Evolutionary conservation across 2,797 vertebrate genomes (phyloP).

Genomic region (Scolopax bukidnonensis): DNA sequence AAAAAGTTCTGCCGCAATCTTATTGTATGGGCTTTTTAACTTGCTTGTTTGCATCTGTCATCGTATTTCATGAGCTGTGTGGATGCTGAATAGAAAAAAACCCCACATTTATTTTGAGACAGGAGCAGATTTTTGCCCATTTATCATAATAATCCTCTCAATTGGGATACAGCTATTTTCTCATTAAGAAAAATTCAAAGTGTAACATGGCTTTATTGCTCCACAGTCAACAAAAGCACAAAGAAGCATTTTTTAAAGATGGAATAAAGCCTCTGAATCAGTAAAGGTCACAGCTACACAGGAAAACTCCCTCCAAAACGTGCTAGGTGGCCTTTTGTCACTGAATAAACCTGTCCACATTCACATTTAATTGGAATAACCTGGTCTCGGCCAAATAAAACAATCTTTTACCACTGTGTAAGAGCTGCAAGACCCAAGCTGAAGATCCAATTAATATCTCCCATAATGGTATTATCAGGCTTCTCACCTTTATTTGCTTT

Average conservation of each 20-base stretch:
- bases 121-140: conserved; percentile 40
- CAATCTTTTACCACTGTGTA: background rate
- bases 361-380: background rate
- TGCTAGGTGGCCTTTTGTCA: background rate
- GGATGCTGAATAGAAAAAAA: conserved; percentile 13
- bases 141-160: conserved; percentile 58
- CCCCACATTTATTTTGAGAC: background rate
- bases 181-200: conserved; percentile 56
- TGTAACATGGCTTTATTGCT: conserved; percentile 41
- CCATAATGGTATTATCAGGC: rapidly evolving
- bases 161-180: conserved; percentile 18
- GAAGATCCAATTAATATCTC: background rate
- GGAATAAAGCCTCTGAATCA: background rate
- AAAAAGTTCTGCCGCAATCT: conserved; percentile 59
- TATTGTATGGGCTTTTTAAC: conserved; percentile 61
- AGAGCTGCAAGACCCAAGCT: background rate
- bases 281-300: background rate
- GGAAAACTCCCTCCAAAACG: background rate
- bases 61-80: conserved; percentile 48
- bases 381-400: background rate
- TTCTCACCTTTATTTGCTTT: background rate
- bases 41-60: conserved; percentile 68
- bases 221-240: conserved; percentile 40
- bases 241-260: background rate
- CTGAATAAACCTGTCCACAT: background rate